Evolutionary conservation across 1,140 invertebrate genomes (phyloP).

Genomic region (Apocrypta bakeri): DNA sequence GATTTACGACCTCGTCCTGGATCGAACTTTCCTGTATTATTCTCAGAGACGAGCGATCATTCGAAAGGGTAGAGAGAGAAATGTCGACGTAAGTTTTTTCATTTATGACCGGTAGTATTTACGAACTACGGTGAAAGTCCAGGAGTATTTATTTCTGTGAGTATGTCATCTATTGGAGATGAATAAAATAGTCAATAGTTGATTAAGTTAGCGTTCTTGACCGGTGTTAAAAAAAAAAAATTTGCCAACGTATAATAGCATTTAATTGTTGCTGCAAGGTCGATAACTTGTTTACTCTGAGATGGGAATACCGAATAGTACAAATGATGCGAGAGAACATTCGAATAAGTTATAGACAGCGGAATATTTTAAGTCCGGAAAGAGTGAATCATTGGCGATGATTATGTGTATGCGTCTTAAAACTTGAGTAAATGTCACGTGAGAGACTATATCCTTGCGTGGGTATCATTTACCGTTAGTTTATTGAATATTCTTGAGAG

Average conservation of each 20-base stretch:
- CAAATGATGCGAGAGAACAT: no score
- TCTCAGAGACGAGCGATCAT: background rate
- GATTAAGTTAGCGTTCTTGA: no score
- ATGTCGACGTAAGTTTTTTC: background rate
- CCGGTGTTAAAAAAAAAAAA: no score
- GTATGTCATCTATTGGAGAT: no score
- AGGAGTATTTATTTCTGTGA: background rate
- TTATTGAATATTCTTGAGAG: background rate
- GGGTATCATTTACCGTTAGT: background rate
- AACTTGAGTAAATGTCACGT: background rate
- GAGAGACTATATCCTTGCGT: background rate
- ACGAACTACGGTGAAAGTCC: background rate
- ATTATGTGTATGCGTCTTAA: background rate
- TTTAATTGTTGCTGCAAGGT: no score
- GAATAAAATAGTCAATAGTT: no score
- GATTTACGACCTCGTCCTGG: conserved; percentile 20
- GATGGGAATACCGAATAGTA: background rate
- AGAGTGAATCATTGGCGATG: background rate
- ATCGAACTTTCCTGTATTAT: conserved; percentile 3
- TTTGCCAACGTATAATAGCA: no score
- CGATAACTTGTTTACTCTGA: background rate
- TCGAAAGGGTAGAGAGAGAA: background rate
- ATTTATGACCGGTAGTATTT: background rate
- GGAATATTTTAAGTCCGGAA: background rate
- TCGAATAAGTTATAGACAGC: no score